Evolutionary conservation across 2,113 vertebrate species (phyloP), one percentile per base, ranked within the genome.

Genomic region (Regulus satrapa): DNA sequence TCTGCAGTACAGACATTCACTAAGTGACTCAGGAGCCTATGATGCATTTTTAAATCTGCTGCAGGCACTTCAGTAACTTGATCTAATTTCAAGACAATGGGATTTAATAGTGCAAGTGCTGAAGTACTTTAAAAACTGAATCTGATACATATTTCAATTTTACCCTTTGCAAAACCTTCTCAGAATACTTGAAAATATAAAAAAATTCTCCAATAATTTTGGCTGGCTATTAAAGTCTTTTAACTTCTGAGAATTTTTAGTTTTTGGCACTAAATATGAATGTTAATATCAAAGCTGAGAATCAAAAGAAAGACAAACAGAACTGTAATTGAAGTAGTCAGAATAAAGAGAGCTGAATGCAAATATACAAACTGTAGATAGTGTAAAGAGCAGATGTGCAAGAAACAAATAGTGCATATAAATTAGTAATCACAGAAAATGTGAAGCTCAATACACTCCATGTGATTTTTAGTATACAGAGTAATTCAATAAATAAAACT

Each of bases 1-100:
- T 55, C 61, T 91, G 31, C 48, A 81, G 68, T 63, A 59, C 43
- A 77, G 84, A 46, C 20, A 28, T 55, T 81, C 38, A 51, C 38
- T 85, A 58, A 84, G 64, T 71, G 61, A 67, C 43, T 66, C 69
- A 61, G 55, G 48, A 89, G 24, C 24, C 40, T 85, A 32, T 51
- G 36, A 38, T 94, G 64, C 52, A 71, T 59, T 85, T 96, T 91
- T 43, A 89, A 85, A 81, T 67, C 49, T 85, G 43, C 81, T 95
- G 56, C 31, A 74, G 81, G 51, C 68, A 31, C 74, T 94, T 81
- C 40, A 85, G 61, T 19, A 89, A 45, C 81, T 81, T 11, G 1
- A 20, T 95, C 64, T 88, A 85, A 87, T 88, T 91, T 32, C 34
- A 93, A 95, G 61, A 94, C 56, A 95, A 82, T 92, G 56, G 5